Percentiles rank a stretch among this genome's conserved stretches.
Evolutionary conservation across 2,113 vertebrate genomes (phyloP).

Genomic region (Bos javanicus): DNA sequence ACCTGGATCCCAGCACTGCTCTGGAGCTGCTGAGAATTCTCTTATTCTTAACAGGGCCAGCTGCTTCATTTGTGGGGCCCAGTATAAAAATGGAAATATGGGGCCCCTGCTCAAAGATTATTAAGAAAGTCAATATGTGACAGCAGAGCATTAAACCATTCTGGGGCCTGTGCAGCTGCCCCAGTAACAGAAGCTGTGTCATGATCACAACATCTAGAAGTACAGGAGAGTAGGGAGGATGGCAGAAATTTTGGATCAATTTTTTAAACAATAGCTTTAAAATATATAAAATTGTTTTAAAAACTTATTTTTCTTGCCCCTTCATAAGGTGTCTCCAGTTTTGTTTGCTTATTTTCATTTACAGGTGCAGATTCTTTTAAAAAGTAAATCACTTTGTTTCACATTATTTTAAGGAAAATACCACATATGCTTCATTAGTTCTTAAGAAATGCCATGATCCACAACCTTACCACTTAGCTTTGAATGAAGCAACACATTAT

Average conservation of each 20-base stretch:
- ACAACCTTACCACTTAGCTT: neutral
- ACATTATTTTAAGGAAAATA: slow-evolving; percentile 10
- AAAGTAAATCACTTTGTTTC: neutral
- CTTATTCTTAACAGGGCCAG: neutral
- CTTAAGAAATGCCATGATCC: neutral
- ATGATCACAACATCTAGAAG: neutral
- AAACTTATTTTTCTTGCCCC: neutral
- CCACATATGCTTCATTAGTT: neutral
- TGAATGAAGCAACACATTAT: neutral
- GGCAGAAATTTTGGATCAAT: neutral
- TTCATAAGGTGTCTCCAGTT: neutral
- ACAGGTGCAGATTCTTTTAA: neutral
- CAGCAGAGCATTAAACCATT: neutral
- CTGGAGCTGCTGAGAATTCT: too few relatives aligned
- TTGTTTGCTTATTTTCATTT: neutral
- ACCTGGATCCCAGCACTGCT: neutral
- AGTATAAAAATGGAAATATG: neutral
- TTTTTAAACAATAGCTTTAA: neutral
- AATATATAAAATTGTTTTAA: neutral
- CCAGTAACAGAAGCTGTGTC: too few relatives aligned
- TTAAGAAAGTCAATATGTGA: neutral
- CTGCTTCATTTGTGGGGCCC: neutral
- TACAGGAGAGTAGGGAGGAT: neutral
- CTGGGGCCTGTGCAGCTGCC: neutral
- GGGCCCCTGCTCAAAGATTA: neutral